These are phyloP conservation scores for Eudemis profundana DNA, from an alignment of 2,888 invertebrate species.

Conservation along the genomic window DNA sequence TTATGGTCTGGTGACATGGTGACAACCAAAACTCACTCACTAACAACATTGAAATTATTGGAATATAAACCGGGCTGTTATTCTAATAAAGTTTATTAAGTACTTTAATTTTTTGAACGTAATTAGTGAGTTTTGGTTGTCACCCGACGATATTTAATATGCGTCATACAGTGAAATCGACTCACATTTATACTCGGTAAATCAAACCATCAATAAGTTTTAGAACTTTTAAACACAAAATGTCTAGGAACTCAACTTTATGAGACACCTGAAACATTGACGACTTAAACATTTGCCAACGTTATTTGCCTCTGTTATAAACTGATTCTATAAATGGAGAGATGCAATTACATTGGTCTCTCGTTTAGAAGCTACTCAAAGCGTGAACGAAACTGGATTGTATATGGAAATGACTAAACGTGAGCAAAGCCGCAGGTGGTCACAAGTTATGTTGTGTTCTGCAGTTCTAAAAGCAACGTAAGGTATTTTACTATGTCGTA, in stretches of 20 bases:
- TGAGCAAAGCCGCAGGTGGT: constrained; percentile 33
- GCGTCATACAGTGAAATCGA: too few species aligned
- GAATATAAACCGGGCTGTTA: too few species aligned
- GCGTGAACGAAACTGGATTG: constrained; percentile 9
- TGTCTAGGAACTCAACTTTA: background rate
- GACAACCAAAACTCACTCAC: too few species aligned
- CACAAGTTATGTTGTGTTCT: constrained; percentile 16
- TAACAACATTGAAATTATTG: too few species aligned
- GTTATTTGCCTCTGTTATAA: constrained; percentile 19
- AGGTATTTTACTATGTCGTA: constrained; percentile 17
- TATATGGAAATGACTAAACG: constrained; percentile 23
- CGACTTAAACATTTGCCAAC: constrained; percentile 12
- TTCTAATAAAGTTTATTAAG: too few species aligned
- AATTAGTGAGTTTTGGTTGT: too few species aligned
- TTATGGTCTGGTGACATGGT: too few species aligned
- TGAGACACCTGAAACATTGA: background rate
- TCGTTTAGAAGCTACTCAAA: constrained; percentile 20
- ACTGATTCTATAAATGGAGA: constrained; percentile 21
- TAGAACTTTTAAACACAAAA: background rate
- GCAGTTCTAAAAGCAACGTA: constrained; percentile 8
- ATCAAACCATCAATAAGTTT: too few species aligned
- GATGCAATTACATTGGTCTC: constrained; percentile 30
- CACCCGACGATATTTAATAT: too few species aligned
- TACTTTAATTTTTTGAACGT: too few species aligned
- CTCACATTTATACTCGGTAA: too few species aligned